phyloP scores from a whole-genome alignment of 2,113 vertebrate genomes.

The Mastomys natalensis region DNA sequence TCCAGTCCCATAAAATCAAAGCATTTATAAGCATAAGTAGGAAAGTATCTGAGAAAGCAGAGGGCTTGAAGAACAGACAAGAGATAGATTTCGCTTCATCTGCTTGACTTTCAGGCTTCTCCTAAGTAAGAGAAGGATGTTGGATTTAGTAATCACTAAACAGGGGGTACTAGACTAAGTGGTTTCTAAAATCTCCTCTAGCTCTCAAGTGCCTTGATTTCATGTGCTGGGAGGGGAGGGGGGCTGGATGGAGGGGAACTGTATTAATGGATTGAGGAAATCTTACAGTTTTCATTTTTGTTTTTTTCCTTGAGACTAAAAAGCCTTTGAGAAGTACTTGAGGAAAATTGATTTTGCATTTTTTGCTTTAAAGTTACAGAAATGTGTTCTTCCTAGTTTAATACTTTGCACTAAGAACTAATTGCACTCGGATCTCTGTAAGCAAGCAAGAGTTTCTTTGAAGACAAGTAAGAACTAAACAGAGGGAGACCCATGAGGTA shows the following conservation, averaged over 20 bases:
- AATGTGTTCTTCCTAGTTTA: conserved; percentile 41
- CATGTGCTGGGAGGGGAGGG: not conserved
- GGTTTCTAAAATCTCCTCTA: not conserved
- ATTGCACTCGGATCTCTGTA: not conserved
- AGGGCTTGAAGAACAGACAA: not conserved
- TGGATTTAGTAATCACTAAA: not conserved
- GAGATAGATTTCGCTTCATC: not conserved
- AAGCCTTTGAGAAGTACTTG: conserved; percentile 47
- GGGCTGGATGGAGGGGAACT: not conserved
- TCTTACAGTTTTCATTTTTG: not conserved
- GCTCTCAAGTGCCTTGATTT: conserved; percentile 2
- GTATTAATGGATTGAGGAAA: conserved; percentile 36
- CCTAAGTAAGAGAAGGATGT: not conserved
- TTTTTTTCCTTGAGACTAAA: conserved; percentile 21
- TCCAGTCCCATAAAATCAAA: not conserved
- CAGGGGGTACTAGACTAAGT: not conserved
- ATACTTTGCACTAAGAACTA: conserved; percentile 25
- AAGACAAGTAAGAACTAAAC: not conserved
- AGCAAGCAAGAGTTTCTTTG: conserved; percentile 12
- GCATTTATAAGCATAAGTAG: not conserved
- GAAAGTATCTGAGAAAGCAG: not conserved
- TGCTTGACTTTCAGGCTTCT: not conserved
- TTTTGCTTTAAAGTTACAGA: conserved; percentile 40
- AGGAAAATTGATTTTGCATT: conserved; percentile 34
- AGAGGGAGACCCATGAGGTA: not conserved